Percentiles rank a stretch among this genome's conserved stretches.
Conservation (phyloP, 92 coral and sea anemone genomes). For the Micromussa lordhowensis region DNA sequence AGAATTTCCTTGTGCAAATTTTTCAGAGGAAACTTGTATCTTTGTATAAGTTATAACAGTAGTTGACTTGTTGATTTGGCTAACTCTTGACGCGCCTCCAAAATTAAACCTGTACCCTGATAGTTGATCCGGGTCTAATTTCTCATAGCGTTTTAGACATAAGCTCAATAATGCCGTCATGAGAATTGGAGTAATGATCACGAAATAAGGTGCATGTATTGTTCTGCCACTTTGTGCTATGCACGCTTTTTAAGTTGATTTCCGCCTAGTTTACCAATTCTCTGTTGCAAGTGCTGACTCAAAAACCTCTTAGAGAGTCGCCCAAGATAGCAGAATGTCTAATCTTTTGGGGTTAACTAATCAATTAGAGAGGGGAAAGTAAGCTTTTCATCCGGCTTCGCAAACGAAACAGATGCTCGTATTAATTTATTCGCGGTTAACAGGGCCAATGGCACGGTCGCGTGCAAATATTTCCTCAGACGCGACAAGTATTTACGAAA, state of each 20-base stretch:
- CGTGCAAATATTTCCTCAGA: slow-evolving; percentile 6
- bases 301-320: neutral
- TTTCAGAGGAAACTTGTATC: neutral
- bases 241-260: neutral
- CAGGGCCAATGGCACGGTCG: neutral
- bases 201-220: neutral
- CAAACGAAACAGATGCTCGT: neutral
- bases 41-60: neutral
- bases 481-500: slow-evolving; percentile 7
- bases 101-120: neutral
- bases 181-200: neutral
- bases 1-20: neutral
- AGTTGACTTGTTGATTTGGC: too few species aligned
- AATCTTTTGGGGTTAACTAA: neutral
- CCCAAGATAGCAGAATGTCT: neutral
- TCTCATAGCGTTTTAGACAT: neutral
- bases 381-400: neutral
- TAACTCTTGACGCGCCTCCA: neutral
- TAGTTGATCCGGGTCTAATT: neutral
- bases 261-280: neutral
- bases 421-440: neutral
- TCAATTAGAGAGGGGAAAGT: neutral
- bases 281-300: neutral
- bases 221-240: neutral
- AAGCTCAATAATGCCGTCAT: neutral